Evolutionary conservation across 2,797 vertebrate genomes (phyloP), one percentile per base, ranked within the genome.

Genomic region (Amphiprion clarkii): DNA sequence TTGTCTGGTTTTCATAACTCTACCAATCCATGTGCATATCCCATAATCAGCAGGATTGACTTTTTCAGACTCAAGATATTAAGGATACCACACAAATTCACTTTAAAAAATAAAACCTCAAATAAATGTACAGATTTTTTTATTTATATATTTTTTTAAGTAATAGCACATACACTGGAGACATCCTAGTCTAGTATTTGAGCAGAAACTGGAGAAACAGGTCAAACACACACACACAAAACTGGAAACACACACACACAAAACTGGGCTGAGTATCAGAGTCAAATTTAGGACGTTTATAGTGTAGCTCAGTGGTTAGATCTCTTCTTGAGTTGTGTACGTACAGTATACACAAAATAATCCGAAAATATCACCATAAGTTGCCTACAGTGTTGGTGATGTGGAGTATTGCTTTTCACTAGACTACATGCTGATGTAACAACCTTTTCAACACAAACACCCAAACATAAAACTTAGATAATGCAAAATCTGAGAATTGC

Each of bases 401-500:
- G 65, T 49, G 71, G 58, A 40, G 58, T 42, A 14, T 13, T 42
- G 40, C 12, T 42, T 40, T 42, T 42, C 12, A 16, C 12, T 13
- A 14, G 40, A 12, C 13, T 10, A 40, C 13, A 40, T 40, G 40
- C 40, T 46, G 21, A 42, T 7, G 39, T 13, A 39, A 17, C 70
- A 44, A 19, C 19, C 12, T 21, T 58, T 54, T 65, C 60, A 31
- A 71, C 27, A 27, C 2, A 27, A 27, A 27, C 2, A 56, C 70
- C 46, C 75, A 72, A 63, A 81, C 63, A 88, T 83, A 79, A 89
- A 92, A 89, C 63, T 83, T 74, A 76, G 69, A 86, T 82, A 86
- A 84, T 87, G 89, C 92, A 85, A 92, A 92, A 6, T 83, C 88
- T 87, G 87, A 83, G 93, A 94, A 93, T 92, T 92, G 87, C 86